Evolutionary conservation across 2,888 invertebrate genomes (phyloP), one percentile per base, ranked within the genome.

Genomic region (Choreutis nemorana): DNA sequence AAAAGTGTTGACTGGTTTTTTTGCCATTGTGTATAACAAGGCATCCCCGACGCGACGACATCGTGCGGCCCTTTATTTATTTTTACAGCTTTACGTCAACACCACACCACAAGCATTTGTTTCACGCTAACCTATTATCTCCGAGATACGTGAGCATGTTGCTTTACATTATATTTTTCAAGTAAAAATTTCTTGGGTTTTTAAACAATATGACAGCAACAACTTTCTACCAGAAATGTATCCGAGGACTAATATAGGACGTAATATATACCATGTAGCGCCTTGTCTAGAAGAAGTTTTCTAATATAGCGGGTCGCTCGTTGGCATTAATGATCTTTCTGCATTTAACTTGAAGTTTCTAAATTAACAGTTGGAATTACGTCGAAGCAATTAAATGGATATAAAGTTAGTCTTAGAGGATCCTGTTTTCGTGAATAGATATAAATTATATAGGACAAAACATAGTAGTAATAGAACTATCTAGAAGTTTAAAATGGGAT

Each of bases 41-140:
- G 46, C 46, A 47, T 42, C 50, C n/a, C n/a, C 50, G 50, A 44
- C 34, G 37, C 34, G 35, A 35, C 29, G 13, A 41, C 40, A 33
- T 40, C 36, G 40, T 41, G 42, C 42, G 45, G 46, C 50, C 51
- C 53, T 62, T 60, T 61, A 62, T 62, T 62, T 61, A 63, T 63
- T 62, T 63, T 63, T 60, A 62, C 60, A 59, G 44, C 55, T 55
- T 45, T 49, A 37, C 55, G 64, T 65, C 64, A 63, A 57, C 56
- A 53, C 56, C 64, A 65, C 55, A 55, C 59, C 42, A 14, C 36
- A 47, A 50, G 49, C 63, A 64, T 66, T 66, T 65, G 55, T 65
- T 63, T 42, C 41, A 48, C 42, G 52, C 49, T 44, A 47, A 41
- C 51, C 58, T 52, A 57, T 60, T 63, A 62, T 62, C 58, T 57